Evolutionary conservation across 2,797 vertebrate species (phyloP).

Genomic region (Centroberyx gerrardi): DNA sequence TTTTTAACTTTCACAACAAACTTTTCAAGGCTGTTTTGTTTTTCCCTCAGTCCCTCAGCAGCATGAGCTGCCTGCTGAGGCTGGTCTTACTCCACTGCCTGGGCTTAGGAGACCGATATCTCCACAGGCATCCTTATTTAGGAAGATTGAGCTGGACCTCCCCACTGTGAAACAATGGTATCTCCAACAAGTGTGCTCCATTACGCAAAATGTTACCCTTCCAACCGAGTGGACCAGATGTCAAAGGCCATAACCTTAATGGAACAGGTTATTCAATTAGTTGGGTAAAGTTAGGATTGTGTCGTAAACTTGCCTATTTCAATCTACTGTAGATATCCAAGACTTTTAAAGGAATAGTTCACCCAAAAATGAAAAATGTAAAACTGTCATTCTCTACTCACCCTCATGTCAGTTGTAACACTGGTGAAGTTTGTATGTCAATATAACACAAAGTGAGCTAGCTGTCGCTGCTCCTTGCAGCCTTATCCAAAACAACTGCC

Average conservation of each 20-base stretch:
- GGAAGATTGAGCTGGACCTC: constrained; percentile 11
- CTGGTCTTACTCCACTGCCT: neutral
- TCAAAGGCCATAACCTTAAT: constrained; percentile 36
- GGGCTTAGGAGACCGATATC: neutral
- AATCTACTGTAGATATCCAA: neutral
- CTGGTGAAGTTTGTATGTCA: too few relatives aligned
- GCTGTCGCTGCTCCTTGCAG: too few relatives aligned
- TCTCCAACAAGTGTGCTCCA: constrained; percentile 31
- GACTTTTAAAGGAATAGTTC: too few relatives aligned
- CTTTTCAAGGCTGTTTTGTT: too few relatives aligned
- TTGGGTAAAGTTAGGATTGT: constrained; percentile 21
- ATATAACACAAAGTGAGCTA: too few relatives aligned
- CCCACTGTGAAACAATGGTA: constrained; percentile 37
- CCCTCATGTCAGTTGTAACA: too few relatives aligned
- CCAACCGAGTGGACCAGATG: constrained; percentile 39
- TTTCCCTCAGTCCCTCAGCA: too few relatives aligned
- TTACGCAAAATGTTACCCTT: constrained; percentile 33
- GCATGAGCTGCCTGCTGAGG: too few relatives aligned
- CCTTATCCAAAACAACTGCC: too few relatives aligned
- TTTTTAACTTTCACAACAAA: too few relatives aligned
- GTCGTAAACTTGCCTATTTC: constrained; percentile 2
- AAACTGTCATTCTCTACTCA: too few relatives aligned
- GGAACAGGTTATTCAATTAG: constrained; percentile 21
- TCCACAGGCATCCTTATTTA: constrained; percentile 4
- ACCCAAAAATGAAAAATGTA: too few relatives aligned